Conservation (phyloP, 1,140 invertebrate genomes). For the Leptopilina boulardi region DNA sequence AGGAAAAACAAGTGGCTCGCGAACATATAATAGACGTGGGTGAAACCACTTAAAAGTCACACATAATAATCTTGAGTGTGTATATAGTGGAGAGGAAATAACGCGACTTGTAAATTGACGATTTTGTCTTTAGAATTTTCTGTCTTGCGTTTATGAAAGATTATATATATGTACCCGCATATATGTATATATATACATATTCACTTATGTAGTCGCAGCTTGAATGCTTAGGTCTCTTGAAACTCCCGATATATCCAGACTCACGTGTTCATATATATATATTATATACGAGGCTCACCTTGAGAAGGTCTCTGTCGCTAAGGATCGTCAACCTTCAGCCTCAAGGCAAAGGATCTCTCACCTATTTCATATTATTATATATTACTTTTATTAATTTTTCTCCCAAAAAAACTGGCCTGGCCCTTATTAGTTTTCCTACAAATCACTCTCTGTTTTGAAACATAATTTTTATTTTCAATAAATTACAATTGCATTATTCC, state of each 20-base stretch:
- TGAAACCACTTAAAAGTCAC: no score
- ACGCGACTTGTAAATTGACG: constrained; percentile 27
- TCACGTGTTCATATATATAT: constrained; percentile 20
- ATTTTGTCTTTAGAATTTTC: not conserved
- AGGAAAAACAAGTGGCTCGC: no score
- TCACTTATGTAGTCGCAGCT: constrained; percentile 2
- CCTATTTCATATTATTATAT: no score
- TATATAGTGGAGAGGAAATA: no score
- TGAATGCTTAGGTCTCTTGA: constrained; percentile 10
- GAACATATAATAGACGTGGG: no score
- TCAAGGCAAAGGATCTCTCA: constrained; percentile 1
- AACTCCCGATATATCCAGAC: constrained; percentile 12
- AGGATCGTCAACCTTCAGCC: constrained; percentile 10
- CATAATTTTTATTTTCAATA: no score
- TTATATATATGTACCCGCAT: not conserved
- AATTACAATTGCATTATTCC: no score
- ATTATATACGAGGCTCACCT: constrained; percentile 13
- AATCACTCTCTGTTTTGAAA: no score
- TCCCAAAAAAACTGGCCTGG: no score
- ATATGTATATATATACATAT: not conserved
- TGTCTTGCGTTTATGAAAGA: not conserved
- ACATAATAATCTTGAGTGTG: no score
- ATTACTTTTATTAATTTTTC: no score
- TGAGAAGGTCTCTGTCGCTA: constrained; percentile 29
- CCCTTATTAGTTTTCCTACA: no score